phyloP scores from a whole-genome alignment of 2,113 vertebrate species.

The Setophaga petechia region DNA sequence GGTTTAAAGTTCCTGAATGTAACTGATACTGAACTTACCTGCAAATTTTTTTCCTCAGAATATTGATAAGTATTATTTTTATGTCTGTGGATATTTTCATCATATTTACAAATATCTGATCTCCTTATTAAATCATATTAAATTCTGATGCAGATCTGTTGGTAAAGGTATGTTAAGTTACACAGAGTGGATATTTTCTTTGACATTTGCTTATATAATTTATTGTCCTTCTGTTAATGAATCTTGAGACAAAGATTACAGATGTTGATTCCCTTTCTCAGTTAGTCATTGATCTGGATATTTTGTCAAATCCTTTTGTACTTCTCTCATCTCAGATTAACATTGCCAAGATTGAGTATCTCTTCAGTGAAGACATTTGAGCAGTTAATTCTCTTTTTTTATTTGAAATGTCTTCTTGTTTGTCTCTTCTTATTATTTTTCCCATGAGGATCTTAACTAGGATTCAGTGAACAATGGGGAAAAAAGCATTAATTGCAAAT shows the following conservation, averaged over 20 bases:
- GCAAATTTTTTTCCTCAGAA: background rate
- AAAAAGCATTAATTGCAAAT: background rate
- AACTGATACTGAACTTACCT: background rate
- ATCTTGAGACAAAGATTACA: background rate
- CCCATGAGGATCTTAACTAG: background rate
- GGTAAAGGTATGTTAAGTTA: background rate
- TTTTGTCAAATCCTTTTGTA: background rate
- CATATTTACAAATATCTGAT: background rate
- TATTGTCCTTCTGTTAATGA: background rate
- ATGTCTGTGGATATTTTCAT: background rate
- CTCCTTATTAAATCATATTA: background rate
- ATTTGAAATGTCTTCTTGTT: background rate
- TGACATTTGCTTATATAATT: background rate
- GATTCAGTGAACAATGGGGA: background rate
- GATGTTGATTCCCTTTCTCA: background rate
- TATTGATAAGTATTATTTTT: background rate
- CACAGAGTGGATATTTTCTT: background rate
- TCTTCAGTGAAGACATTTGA: background rate
- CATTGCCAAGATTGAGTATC: background rate
- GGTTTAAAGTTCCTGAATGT: background rate
- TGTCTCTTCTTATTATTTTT: background rate
- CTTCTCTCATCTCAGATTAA: background rate
- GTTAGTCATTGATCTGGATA: background rate
- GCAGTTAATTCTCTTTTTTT: background rate
- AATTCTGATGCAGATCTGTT: background rate